These are phyloP conservation scores for Zalophus californianus DNA, from an alignment of 2,797 vertebrate species.

Conservation along the genomic window DNA sequence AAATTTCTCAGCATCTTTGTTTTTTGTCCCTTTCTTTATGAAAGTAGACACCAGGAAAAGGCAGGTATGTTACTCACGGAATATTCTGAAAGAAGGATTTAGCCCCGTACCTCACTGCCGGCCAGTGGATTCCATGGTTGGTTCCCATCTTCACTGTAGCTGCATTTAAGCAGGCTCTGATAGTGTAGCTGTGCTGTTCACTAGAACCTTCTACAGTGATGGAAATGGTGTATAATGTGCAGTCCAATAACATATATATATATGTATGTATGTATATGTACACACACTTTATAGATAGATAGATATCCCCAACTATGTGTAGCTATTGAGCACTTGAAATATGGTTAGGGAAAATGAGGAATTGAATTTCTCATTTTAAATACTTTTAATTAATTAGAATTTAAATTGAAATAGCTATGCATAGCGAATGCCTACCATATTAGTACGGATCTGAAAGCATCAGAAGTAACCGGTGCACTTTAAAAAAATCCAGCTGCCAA, in stretches of 20 bases:
- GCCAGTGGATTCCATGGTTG: background rate
- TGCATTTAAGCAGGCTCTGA: background rate
- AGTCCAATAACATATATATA: background rate
- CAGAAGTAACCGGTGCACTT: background rate
- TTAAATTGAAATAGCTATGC: background rate
- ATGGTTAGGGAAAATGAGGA: background rate
- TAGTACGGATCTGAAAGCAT: background rate
- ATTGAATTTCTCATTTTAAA: constrained; percentile 50
- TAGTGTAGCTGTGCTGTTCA: background rate
- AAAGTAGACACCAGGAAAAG: background rate
- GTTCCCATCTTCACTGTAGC: background rate
- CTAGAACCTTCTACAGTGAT: background rate
- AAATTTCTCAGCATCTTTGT: constrained; percentile 1
- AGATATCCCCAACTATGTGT: background rate
- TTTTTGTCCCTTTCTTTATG: background rate
- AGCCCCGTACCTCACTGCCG: background rate
- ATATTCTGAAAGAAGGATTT: constrained; percentile 4
- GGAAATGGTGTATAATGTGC: background rate
- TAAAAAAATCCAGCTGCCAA: background rate
- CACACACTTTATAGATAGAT: background rate
- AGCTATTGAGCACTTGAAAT: background rate
- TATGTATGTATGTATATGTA: background rate
- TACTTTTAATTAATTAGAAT: constrained; percentile 37
- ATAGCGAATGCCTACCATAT: background rate
- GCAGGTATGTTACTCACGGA: background rate